A percentile compares a stretch with the other conserved stretches of the same genome.
Evolutionary conservation across 2,113 vertebrate genomes (phyloP).

Genomic region (Microcebus tavaratra): DNA sequence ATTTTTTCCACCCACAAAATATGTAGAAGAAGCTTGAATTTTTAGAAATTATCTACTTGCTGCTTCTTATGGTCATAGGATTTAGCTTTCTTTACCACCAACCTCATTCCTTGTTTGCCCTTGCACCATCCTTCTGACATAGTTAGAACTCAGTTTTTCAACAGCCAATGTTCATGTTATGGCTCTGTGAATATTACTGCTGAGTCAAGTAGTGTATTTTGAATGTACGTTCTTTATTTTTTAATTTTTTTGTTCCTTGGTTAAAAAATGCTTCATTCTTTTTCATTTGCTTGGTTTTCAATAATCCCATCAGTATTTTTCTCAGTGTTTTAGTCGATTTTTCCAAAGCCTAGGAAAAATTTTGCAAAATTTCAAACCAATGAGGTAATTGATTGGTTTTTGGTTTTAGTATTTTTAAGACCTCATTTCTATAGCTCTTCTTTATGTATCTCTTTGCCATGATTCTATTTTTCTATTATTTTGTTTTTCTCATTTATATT

Average conservation of each 20-base stretch:
- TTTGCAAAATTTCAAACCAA: neutral
- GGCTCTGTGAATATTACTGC: neutral
- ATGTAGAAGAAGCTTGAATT: neutral
- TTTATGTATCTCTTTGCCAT: neutral
- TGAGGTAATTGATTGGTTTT: neutral
- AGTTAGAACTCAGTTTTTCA: neutral
- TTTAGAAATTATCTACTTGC: neutral
- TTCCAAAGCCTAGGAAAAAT: neutral
- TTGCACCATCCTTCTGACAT: neutral
- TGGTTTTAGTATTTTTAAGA: neutral
- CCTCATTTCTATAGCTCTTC: neutral
- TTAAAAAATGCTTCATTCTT: neutral
- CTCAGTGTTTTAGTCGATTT: neutral
- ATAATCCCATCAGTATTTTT: neutral
- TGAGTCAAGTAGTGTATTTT: neutral
- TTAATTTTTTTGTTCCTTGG: neutral
- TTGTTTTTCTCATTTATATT: neutral
- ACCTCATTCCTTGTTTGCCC: neutral
- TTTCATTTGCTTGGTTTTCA: neutral
- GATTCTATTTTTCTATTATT: neutral
- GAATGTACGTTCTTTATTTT: neutral
- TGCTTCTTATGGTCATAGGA: neutral
- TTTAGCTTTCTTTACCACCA: neutral
- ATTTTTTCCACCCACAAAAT: neutral
- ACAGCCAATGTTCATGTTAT: neutral